Base-by-base conservation (phyloP, 2,797 vertebrate species). In the Tympanoctomys barrerae region DNA sequence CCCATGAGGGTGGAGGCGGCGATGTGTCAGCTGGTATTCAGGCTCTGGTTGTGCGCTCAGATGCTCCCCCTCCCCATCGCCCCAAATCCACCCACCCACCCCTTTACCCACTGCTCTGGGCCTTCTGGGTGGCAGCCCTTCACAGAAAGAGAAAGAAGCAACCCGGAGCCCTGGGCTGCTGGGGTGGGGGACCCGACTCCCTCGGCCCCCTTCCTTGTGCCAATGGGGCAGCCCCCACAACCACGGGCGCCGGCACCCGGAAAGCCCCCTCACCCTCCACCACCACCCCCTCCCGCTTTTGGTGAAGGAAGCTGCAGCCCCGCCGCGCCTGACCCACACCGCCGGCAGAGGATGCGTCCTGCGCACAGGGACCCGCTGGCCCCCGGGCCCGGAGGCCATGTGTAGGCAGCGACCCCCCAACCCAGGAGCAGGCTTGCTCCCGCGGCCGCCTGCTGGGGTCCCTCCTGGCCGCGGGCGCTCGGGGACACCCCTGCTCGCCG, bases 21-120 rank as follows among this genome's bases (percentile, higher is more conserved):
- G 94, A 96, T 97, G 97, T 98, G 97, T 98, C 98, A 98, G 98
- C 98, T 98, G 98, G 98, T 98, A 98, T 94, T 95, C 98, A 97
- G 97, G 97, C 98, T 94, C 97, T 33, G 82, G 97, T 96, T 95
- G 97, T 97, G 96, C 75, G 97, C 98, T 98, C 97, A 96, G 97
- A 98, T 97, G 86, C 98, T 98, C 98, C 98, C 97, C 98, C 98
- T 98, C 98, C 96, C 97, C 97, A 97, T 97, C 98, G 98, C 98
- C 98, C 98, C 97, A 97, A 97, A 91, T 96, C 91, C 98, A 97
- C 98, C 97, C 98, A 98, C 87, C 96, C 96, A 94, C 95, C 96
- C 97, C 88, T 85, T 96, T 97, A 94, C 97, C 97, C 97, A 96
- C 94, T 94, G 97, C 95, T 96, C 71, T 26, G 95, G 98, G 97